Evolutionary conservation across 2,797 vertebrate genomes (phyloP).

Genomic region (Periparus ater): DNA sequence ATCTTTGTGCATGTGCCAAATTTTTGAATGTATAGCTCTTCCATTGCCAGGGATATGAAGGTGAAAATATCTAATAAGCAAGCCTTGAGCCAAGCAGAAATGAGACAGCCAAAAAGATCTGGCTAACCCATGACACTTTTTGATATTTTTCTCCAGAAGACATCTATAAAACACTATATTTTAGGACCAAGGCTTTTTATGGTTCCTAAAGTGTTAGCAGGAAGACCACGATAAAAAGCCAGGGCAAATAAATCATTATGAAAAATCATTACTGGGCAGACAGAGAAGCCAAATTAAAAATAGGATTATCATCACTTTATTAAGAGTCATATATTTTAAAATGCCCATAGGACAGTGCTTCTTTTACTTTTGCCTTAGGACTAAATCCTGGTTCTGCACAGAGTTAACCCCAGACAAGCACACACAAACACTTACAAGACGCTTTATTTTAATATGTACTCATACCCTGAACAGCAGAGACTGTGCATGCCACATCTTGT

Average conservation of each 20-base stretch:
- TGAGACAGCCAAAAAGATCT: slow-evolving; percentile 42
- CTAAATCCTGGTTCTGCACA: neutral
- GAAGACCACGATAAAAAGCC: slow-evolving; percentile 2
- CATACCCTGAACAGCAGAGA: neutral
- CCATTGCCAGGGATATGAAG: neutral
- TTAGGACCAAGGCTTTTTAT: slow-evolving; percentile 39
- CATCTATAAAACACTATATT: slow-evolving; percentile 20
- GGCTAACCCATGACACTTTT: slow-evolving; percentile 1
- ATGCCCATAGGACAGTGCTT: neutral
- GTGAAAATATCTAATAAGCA: slow-evolving; percentile 38
- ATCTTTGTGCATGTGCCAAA: slow-evolving; percentile 35
- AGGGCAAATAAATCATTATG: slow-evolving; percentile 9
- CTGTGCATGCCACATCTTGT: neutral
- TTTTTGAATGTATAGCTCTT: slow-evolving; percentile 23
- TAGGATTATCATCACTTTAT: slow-evolving; percentile 45
- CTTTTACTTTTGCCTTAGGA: neutral
- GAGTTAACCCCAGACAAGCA: neutral
- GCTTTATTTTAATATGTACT: neutral
- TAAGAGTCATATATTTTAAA: slow-evolving; percentile 28
- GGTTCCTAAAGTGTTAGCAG: neutral
- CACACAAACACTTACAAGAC: neutral
- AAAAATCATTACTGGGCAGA: slow-evolving; percentile 42
- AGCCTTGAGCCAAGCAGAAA: slow-evolving; percentile 51
- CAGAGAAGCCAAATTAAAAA: slow-evolving; percentile 62
- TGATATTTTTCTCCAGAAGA: slow-evolving; percentile 35